Evolutionary conservation across 2,113 vertebrate genomes (phyloP), one percentile per base, ranked within the genome.

Genomic region (Seriola quinqueradiata): DNA sequence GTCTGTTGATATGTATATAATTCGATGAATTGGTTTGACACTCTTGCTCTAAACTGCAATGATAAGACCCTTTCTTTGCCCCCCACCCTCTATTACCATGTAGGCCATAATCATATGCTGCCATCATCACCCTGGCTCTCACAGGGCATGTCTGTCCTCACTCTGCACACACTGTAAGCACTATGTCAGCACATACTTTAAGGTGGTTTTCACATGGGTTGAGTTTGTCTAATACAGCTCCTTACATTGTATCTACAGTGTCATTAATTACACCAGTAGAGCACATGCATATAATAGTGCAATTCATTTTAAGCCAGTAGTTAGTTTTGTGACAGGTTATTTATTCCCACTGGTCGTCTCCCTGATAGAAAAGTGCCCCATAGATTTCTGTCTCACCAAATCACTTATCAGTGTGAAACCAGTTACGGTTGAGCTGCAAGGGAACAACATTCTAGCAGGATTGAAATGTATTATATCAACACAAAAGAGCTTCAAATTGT

Each of bases 1-100:
- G 60, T 90, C 64, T 79, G 14, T 66, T 77, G 76, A 87, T 60
- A 14, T 85, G 79, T 89, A 54, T 91, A 80, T 67, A 81, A 60
- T 72, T 77, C 46, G 28, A 77, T 77, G 68, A 86, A 88, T 91
- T 89, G 81, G 90, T 91, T 92, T 91, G 86, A 91, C 90, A 83
- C 78, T 60, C 70, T 23, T 4, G 57, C 77, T 86, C 75, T 75
- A 83, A 87, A 84, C 79, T 68, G 77, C 63, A 12, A 70, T n/a
- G 55, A 75, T 54, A 58, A 63, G 42, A 40, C 68, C 54, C 69
- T 58, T 60, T 73, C 76, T 65, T 59, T 60, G 57, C 73, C 61
- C 66, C 83, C 60, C 63, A 28, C 16, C 5, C 70, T 8, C 54
- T 57, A 19, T 72, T 57, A 73, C 50, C 9, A 1, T 11, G 25